phyloP scores from a whole-genome alignment of 2,797 vertebrate genomes.

The Salarias fasciatus region DNA sequence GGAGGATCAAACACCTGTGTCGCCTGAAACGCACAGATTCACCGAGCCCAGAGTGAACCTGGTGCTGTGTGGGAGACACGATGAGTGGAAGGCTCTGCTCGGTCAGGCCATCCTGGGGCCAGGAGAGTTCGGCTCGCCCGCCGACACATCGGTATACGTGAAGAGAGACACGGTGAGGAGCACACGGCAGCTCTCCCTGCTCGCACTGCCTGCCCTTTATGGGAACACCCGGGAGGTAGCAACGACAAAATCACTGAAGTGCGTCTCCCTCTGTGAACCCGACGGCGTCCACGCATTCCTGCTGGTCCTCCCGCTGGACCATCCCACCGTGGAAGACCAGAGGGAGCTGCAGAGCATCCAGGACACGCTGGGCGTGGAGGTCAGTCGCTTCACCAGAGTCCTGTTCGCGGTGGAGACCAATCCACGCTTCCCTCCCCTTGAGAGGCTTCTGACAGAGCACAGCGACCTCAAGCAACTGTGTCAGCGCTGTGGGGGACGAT shows the following conservation, averaged over 20 bases:
- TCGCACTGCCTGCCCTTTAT: slow-evolving; percentile 26
- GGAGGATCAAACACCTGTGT: neutral
- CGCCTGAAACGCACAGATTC: neutral
- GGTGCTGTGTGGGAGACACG: slow-evolving; percentile 33
- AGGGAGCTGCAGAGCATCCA: slow-evolving; percentile 49
- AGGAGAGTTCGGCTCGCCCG: neutral
- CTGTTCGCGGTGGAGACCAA: slow-evolving; percentile 50
- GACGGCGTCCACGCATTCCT: slow-evolving; percentile 45
- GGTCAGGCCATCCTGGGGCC: slow-evolving; percentile 16
- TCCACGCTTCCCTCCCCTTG: neutral
- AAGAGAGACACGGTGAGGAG: slow-evolving; percentile 9
- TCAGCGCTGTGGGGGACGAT: neutral
- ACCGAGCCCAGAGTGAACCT: slow-evolving; percentile 22
- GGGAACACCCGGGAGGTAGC: neutral
- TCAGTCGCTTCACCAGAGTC: slow-evolving; percentile 41
- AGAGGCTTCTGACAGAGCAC: slow-evolving; percentile 1
- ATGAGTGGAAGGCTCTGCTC: neutral
- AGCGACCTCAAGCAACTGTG: slow-evolving; percentile 16
- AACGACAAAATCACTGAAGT: neutral
- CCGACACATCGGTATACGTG: slow-evolving; percentile 1
- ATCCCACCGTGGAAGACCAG: slow-evolving; percentile 47
- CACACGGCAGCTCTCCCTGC: slow-evolving; percentile 7
- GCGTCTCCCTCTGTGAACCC: slow-evolving; percentile 32
- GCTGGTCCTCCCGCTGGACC: slow-evolving; percentile 39
- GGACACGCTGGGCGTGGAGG: slow-evolving; percentile 32